Base-by-base conservation (phyloP, 2,797 vertebrate genomes). In the Malurus splendens region DNA sequence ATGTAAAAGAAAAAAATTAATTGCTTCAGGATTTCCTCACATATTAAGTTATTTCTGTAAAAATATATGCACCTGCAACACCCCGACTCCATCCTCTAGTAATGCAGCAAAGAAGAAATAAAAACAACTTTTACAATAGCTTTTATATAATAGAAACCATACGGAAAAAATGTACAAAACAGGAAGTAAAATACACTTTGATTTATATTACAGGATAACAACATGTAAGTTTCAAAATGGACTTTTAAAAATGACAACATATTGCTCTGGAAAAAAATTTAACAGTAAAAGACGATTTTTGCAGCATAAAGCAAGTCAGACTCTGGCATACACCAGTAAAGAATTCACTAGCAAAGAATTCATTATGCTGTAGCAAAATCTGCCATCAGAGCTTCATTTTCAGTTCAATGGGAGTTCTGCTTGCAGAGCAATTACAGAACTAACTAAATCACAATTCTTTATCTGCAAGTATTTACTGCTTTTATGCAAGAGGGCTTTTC, bases 401-500 rank as follows among this genome's bases (percentile, higher is more conserved):
- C 27, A 64, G 33, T 72, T 93, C 42, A 89, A 13, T 7, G 13
- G 41, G 14, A 85, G 6, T 10, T 74, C 65, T 80, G 18, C 19
- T 59, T 87, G 16, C 12, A 74, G 11, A 54, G 2, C 10, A 66
- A 44, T 32, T 56, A 66, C 14, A 57, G n/a, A 80, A 68, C 32
- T 38, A 67, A 54, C 36, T 79, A 77, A 59, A 77, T 42, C 36
- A 60, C 14, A 79, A 20, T n/a, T 74, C 7, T 52, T 64, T 32
- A 82, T 57, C 57, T 67, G 27, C 17, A 86, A 12, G 12, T 39
- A 41, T 66, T 75, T 92, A 36, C 9, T 50, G 18, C 30, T 76
- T 86, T 75, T 28, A 81, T 18, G 19, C 25, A 90, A 89, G 44
- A 89, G 10, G 7, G 6, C 30, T 68, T 75, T 72, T 62, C 57